These are phyloP conservation scores for Drosophila lutescens DNA, from an alignment of 2,888 invertebrate species.

Conservation along the genomic window DNA sequence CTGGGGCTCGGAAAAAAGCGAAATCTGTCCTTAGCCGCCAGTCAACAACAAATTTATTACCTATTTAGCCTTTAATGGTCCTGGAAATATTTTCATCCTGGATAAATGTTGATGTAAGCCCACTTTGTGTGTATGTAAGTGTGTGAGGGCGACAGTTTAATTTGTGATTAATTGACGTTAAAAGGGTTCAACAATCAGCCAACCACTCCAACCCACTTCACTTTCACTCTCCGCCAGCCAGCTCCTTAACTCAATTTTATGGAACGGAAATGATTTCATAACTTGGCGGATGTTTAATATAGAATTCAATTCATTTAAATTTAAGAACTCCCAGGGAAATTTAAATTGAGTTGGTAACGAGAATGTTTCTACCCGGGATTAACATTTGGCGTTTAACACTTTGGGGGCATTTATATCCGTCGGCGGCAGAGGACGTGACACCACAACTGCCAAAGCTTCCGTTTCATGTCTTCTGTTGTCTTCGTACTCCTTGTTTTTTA, in stretches of 20 bases:
- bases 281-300: conserved; percentile 64
- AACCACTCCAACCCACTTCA: conserved; percentile 61
- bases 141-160: conserved; percentile 65
- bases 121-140: conserved; percentile 11
- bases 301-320: conserved; percentile 60
- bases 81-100: conserved; percentile 74
- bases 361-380: conserved; percentile 16
- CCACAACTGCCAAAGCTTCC: conserved; percentile 71
- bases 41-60: conserved; percentile 75
- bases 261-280: conserved; percentile 74
- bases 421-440: conserved; percentile 48
- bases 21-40: conserved; percentile 72
- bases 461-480: conserved; percentile 53
- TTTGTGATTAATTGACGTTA: conserved; percentile 80
- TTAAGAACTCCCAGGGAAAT: conserved; percentile 46
- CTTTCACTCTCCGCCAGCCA: conserved; percentile 58
- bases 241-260: conserved; percentile 60
- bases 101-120: conserved; percentile 54
- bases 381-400: conserved; percentile 60
- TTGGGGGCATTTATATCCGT: conserved; percentile 73
- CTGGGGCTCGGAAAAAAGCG: conserved; percentile 27
- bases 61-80: conserved; percentile 77
- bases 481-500: conserved; percentile 8
- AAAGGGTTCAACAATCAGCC: conserved; percentile 72
- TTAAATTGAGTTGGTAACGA: conserved; percentile 40